Evolutionary conservation across 2,797 vertebrate genomes (phyloP).

Genomic region (Natrix natrix): DNA sequence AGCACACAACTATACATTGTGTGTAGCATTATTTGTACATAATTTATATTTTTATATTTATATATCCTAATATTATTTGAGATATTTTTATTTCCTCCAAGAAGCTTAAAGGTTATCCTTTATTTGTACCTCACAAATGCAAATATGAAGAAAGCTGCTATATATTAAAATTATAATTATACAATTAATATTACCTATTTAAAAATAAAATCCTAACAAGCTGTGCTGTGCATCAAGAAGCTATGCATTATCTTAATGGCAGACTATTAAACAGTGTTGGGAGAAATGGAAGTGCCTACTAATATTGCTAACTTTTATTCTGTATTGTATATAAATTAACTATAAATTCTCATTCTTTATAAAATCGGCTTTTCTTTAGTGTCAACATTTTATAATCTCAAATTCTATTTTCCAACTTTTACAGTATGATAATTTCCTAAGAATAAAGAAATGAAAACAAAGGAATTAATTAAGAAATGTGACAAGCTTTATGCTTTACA

Average conservation of each 20-base stretch:
- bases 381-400: neutral
- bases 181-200: neutral
- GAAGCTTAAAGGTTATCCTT: neutral
- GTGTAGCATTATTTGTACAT: neutral
- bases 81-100: neutral
- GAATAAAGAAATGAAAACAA: neutral
- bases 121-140: neutral
- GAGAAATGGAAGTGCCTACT: neutral
- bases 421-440: neutral
- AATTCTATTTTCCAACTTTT: neutral
- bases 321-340: too few relatives aligned
- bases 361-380: neutral
- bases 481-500: neutral
- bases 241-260: neutral
- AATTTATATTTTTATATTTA: neutral
- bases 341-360: neutral
- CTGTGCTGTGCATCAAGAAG: neutral
- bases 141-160: neutral
- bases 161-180: neutral
- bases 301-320: neutral
- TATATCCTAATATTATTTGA: neutral
- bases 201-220: neutral
- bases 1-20: neutral
- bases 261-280: neutral
- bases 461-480: neutral